Percentiles rank a stretch among this genome's conserved stretches.
These are phyloP conservation scores for Lutraria rhynchaena DNA, from an alignment of 1,140 invertebrate species.

Conservation along the genomic window DNA sequence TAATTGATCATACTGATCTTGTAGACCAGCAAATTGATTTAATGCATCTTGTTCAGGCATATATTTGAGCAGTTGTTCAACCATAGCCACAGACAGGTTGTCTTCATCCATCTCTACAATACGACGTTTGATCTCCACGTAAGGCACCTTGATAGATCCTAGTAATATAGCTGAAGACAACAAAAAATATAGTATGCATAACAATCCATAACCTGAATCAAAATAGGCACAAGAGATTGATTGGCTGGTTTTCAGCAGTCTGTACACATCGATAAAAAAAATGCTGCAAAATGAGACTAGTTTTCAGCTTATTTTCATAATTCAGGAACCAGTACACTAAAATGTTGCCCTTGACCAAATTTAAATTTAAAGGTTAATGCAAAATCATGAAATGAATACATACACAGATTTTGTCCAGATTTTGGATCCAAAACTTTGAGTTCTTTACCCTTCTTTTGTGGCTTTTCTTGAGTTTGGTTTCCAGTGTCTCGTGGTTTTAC, in stretches of 20 bases:
- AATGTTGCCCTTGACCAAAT: no score
- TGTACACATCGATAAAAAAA: no score
- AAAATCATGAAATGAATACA: no score
- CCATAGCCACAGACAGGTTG: conserved; percentile 90
- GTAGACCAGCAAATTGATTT: conserved; percentile 90
- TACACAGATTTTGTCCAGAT: conserved; percentile 95
- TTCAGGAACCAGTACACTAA: no score
- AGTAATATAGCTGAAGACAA: conserved; percentile 88
- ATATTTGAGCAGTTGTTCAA: conserved; percentile 92
- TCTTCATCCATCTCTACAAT: conserved; percentile 93
- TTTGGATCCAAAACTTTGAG: conserved; percentile 95
- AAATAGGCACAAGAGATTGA: no score
- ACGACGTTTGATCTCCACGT: conserved; percentile 92
- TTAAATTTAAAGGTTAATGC: no score
- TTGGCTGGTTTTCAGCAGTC: no score
- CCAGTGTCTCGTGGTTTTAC: conserved; percentile 28
- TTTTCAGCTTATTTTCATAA: no score
- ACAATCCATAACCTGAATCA: no score
- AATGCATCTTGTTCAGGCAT: conserved; percentile 94
- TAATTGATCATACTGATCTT: conserved; percentile 90
- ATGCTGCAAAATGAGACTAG: no score
- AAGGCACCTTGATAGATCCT: conserved; percentile 93
- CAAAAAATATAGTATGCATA: no score
- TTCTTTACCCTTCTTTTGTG: conserved; percentile 93
- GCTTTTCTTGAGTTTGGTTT: conserved; percentile 83